A percentile compares a stretch with the other conserved stretches of the same genome.
These are phyloP conservation scores for Cheilosia grossa DNA, from an alignment of 2,888 invertebrate genomes.

Conservation along the genomic window DNA sequence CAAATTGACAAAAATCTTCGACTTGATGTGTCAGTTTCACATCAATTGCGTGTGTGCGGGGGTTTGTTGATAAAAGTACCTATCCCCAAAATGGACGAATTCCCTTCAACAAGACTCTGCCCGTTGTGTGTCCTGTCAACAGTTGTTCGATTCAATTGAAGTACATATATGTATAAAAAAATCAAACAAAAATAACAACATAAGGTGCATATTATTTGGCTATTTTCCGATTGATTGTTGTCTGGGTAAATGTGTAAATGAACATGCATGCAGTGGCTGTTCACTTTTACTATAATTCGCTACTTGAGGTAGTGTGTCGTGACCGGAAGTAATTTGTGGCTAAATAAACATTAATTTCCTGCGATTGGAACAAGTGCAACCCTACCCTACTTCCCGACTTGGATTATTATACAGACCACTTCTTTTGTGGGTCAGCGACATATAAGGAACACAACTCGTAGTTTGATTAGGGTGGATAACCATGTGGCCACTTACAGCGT, in stretches of 20 bases:
- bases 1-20: conserved; percentile 46
- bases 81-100: conserved; percentile 28
- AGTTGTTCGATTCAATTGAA: conserved; percentile 17
- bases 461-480: conserved; percentile 67
- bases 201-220: conserved; percentile 27
- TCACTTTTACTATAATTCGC: conserved; percentile 34
- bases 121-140: conserved; percentile 61
- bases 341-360: conserved; percentile 78
- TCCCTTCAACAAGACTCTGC: conserved; percentile 30
- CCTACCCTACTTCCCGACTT: conserved; percentile 33
- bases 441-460: conserved; percentile 9
- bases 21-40: conserved; percentile 24
- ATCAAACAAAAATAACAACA: conserved; percentile 21
- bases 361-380: conserved; percentile 73
- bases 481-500: conserved; percentile 53
- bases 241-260: conserved; percentile 24
- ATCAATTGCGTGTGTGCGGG: conserved; percentile 9
- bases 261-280: conserved; percentile 61
- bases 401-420: conserved; percentile 38
- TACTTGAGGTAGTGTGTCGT: conserved; percentile 73
- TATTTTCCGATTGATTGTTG: conserved; percentile 40
- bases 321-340: conserved; percentile 78
- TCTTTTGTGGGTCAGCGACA: conserved; percentile 71
- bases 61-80: conserved; percentile 24
- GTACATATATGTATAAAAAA: not conserved